These are phyloP conservation scores for Platorchestia sp. DNA, from an alignment of 1,140 invertebrate genomes.

Conservation along the genomic window DNA sequence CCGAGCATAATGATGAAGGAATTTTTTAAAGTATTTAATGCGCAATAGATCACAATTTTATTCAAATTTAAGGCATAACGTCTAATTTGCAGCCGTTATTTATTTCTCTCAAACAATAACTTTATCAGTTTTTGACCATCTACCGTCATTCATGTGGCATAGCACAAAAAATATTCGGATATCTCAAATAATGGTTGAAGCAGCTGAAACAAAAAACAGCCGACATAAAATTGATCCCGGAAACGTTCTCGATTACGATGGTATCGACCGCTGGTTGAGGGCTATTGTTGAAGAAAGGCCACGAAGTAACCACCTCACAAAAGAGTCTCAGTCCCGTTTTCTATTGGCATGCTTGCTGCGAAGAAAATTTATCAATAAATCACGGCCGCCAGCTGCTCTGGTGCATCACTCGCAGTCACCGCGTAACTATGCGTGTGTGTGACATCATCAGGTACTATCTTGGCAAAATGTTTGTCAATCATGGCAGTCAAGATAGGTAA, in stretches of 20 bases:
- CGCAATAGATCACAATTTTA: not conserved
- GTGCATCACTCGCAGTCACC: not conserved
- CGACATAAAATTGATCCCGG: not conserved
- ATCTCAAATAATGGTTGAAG: not conserved
- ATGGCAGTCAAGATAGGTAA: not conserved
- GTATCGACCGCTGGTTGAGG: not conserved
- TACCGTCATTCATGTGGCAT: not conserved
- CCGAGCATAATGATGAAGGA: not conserved
- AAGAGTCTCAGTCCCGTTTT: not conserved
- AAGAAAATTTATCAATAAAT: not conserved
- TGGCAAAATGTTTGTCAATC: not conserved
- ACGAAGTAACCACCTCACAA: not conserved
- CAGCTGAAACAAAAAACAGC: not conserved
- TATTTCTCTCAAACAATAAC: not conserved
- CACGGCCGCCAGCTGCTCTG: not conserved
- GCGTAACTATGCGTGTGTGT: not conserved
- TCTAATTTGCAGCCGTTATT: not conserved
- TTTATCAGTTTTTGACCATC: not conserved
- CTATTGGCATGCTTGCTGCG: not conserved
- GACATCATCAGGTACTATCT: not conserved
- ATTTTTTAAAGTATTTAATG: not conserved
- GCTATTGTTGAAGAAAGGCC: not conserved
- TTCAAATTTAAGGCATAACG: not conserved
- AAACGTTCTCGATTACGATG: not conserved
- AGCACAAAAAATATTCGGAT: not conserved